phyloP scores from a whole-genome alignment of 1,140 invertebrate species.

The Ptiloglossa arizonensis region DNA sequence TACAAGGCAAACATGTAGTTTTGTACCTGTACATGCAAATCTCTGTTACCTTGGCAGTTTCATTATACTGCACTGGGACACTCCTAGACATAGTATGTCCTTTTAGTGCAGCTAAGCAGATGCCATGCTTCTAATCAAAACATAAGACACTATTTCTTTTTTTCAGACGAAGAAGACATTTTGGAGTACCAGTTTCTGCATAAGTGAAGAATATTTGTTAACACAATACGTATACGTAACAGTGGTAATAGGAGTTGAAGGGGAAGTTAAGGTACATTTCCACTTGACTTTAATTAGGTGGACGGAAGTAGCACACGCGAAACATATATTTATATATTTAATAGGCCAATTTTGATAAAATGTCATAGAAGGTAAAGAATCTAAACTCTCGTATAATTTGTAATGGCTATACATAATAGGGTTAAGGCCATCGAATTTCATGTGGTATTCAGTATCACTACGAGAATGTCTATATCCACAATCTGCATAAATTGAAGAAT shows the following conservation, averaged over 20 bases:
- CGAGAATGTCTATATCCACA: conserved; percentile 43
- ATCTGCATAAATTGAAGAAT: conserved; percentile 17
- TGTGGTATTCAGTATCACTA: conserved; percentile 54
- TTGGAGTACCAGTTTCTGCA: conserved; percentile 78
- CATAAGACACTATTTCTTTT: conserved; percentile 43
- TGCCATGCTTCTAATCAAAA: not conserved
- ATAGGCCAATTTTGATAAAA: conserved; percentile 78
- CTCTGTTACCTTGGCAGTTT: conserved; percentile 4
- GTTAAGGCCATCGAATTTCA: conserved; percentile 54
- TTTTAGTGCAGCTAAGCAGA: conserved; percentile 30
- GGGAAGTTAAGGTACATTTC: conserved; percentile 60
- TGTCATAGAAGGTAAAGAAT: conserved; percentile 69
- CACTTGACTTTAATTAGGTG: conserved; percentile 60
- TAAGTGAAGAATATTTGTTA: conserved; percentile 72
- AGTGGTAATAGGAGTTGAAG: conserved; percentile 41
- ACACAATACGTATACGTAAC: conserved; percentile 58
- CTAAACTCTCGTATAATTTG: conserved; percentile 60
- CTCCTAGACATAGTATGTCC: conserved; percentile 29
- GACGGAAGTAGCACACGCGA: conserved; percentile 67
- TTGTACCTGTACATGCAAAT: conserved; percentile 11
- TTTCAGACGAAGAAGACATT: conserved; percentile 77
- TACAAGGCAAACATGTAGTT: conserved; percentile 11
- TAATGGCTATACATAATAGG: conserved; percentile 66
- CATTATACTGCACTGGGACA: not conserved
- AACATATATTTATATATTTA: conserved; percentile 76